phyloP scores from a whole-genome alignment of 2,113 vertebrate species.

The Cathartes aura region DNA sequence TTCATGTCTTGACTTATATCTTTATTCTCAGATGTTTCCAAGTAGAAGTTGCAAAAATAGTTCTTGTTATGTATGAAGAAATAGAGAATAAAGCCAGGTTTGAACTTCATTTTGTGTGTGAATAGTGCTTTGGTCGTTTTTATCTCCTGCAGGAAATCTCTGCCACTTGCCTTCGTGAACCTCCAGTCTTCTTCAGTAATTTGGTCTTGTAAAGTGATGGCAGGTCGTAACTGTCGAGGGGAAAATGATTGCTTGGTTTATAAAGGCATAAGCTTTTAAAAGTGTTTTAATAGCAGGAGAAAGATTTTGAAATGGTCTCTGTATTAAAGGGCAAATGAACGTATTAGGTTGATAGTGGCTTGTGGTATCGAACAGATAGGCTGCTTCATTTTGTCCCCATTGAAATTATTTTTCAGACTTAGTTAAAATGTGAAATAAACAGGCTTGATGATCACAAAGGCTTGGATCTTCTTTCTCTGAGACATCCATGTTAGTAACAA shows the following conservation, averaged over 20 bases:
- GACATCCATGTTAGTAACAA: background rate
- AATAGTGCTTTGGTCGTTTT: background rate
- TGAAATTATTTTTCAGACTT: background rate
- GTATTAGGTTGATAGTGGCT: background rate
- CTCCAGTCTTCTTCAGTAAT: background rate
- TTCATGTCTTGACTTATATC: background rate
- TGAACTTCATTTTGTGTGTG: background rate
- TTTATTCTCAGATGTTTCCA: background rate
- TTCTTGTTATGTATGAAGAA: background rate
- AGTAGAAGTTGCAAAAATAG: background rate
- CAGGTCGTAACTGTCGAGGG: background rate
- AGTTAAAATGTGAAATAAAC: constrained; percentile 15
- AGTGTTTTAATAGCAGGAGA: constrained; percentile 35
- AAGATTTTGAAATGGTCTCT: constrained; percentile 32
- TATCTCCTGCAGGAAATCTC: background rate
- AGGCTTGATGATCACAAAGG: background rate
- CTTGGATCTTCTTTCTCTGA: background rate
- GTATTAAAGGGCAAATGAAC: constrained; percentile 14
- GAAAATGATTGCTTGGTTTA: constrained; percentile 16
- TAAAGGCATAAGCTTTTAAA: constrained; percentile 23
- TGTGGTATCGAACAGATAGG: background rate
- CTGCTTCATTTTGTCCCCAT: background rate
- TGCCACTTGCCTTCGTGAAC: background rate
- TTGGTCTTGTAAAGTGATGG: constrained; percentile 1
- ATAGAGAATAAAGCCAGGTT: background rate